Percentiles rank a stretch among this genome's conserved stretches.
Conservation (phyloP, 2,888 invertebrate species). For the Eristalis tenax region DNA sequence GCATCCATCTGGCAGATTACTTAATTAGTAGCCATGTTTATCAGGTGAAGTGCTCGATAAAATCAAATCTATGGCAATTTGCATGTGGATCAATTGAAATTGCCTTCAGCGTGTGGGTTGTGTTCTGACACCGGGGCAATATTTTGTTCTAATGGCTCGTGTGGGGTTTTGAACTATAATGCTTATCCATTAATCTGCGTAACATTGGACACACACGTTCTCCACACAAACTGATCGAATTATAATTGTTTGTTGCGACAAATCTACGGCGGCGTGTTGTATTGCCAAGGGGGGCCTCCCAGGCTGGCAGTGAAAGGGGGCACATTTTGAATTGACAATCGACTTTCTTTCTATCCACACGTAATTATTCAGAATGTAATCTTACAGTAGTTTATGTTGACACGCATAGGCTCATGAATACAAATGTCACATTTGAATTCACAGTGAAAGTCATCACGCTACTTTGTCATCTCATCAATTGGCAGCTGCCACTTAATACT, state of each 20-base stretch:
- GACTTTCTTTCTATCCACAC: neutral
- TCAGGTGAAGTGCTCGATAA: conserved; percentile 33
- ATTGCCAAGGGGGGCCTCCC: too few species aligned
- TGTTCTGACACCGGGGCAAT: neutral
- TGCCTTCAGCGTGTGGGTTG: neutral
- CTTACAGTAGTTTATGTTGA: neutral
- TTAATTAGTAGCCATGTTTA: conserved; percentile 47
- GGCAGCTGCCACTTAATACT: neutral
- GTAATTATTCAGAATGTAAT: neutral
- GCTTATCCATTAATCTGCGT: neutral
- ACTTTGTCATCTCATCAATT: neutral
- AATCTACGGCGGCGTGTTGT: too few species aligned
- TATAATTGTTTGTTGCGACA: too few species aligned
- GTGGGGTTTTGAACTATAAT: neutral
- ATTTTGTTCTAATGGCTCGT: neutral
- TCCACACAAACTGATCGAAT: too few species aligned
- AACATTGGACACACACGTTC: neutral
- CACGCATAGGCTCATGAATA: neutral
- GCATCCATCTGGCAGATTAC: conserved; percentile 23
- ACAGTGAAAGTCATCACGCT: neutral
- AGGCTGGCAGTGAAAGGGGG: too few species aligned
- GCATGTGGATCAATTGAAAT: conserved; percentile 27
- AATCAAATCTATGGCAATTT: conserved; percentile 50
- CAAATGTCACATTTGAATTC: neutral
- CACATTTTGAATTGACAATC: neutral